Conservation (phyloP, 2,113 vertebrate species). For the Alaudala cheleensis region DNA sequence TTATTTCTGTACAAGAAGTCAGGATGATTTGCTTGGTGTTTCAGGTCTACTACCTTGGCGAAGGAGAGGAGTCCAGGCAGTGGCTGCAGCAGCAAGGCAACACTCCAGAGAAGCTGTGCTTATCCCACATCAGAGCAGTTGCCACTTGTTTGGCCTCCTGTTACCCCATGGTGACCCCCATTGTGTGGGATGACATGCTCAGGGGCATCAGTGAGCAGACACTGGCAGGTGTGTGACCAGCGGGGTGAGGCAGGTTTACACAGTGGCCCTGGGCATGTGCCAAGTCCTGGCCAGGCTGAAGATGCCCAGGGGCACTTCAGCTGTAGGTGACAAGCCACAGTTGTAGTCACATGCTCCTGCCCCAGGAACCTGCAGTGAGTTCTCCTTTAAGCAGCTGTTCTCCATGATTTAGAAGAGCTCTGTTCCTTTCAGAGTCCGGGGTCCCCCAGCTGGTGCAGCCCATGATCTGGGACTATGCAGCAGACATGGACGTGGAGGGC, state of each 20-base stretch:
- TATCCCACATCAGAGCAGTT: slow-evolving; percentile 85
- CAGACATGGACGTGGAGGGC: slow-evolving; percentile 80
- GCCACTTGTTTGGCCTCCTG: slow-evolving; percentile 72
- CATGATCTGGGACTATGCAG: slow-evolving; percentile 94
- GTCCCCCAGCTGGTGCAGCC: slow-evolving; percentile 86
- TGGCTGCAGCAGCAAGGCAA: slow-evolving; percentile 78
- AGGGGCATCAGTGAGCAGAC: slow-evolving; percentile 79
- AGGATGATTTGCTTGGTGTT: neutral
- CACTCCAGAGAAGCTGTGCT: slow-evolving; percentile 81
- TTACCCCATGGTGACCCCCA: slow-evolving; percentile 77
- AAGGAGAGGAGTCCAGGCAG: slow-evolving; percentile 86
- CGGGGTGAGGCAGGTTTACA: neutral
- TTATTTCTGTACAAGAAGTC: neutral
- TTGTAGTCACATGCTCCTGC: neutral
- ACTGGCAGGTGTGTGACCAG: slow-evolving; percentile 78
- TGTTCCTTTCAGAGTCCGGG: slow-evolving; percentile 79
- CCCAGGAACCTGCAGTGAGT: neutral
- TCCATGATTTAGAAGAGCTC: neutral
- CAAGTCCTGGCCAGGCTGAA: neutral
- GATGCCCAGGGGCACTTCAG: neutral
- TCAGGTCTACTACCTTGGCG: slow-evolving; percentile 91
- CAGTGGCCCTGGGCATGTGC: neutral
- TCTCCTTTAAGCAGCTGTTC: neutral
- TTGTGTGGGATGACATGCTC: slow-evolving; percentile 98
- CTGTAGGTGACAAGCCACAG: neutral